Base-by-base conservation (phyloP, 2,797 vertebrate species). In the Hyperoplus immaculatus region DNA sequence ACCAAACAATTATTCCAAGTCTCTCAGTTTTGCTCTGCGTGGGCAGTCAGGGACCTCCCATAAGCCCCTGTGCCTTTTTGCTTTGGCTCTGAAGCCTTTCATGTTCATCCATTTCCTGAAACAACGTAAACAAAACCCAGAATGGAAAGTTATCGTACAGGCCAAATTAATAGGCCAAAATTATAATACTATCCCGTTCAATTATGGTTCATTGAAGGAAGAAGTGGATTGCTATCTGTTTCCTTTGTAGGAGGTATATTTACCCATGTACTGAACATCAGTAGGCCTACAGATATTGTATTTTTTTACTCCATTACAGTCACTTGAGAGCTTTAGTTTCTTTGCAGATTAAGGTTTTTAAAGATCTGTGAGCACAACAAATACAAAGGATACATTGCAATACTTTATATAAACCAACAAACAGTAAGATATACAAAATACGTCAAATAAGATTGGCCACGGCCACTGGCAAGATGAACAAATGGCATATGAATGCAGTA, bases 1-100 rank as follows among this genome's bases (percentile, higher is more conserved):
- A 90, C 83, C 81, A 88, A 85, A 88, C 85, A 88, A 85, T 89
- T 88, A 87, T 88, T 86, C 69, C 69, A 74, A 79, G 78, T 67
- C 70, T 81, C 69, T 78, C 60, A 59, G 63, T 87, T 29, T 83
- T 84, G 80, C 73, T 65, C 60, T 64, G 75, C 79, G 74, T 83
- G 72, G 75, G 71, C 60, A 85, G 82, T 85, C 78, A 60, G 62
- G 71, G 60, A 70, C 72, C 75, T 82, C 75, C 71, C 85, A 39
- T 5, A 77, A 78, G 51, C 43, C 59, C 43, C 51, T 38, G 29
- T 54, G 21, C 53, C 53, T 74, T 53, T 53, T 16, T 60, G 49
- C 57, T 62, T 62, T 45, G 14, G 16, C 74, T 49, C 36, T 36
- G 47, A 60, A 67, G 55, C 62, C 59, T 78, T 85, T 64, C 43